Evolutionary conservation across 2,888 invertebrate genomes (phyloP), one percentile per base, ranked within the genome.

Genomic region (Conchocele bisecta): DNA sequence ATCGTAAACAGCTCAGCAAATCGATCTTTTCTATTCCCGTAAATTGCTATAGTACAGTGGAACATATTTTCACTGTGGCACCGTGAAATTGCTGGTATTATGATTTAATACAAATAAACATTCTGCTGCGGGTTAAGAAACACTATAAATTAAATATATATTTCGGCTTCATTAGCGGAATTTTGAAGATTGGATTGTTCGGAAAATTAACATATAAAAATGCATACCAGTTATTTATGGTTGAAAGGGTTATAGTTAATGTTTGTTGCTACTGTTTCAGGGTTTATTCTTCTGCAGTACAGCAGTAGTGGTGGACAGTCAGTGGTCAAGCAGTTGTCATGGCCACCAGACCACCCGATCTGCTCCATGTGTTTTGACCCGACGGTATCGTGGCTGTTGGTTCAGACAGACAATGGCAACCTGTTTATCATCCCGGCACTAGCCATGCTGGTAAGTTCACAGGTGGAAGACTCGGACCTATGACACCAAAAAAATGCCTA

Each of bases 341-440:
- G 87, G 88, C 76, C 82, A 66, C 78, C 75, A 41, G 86, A 86
- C 9, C 85, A 86, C 48, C 79, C 82, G 22, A 87, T 91, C 57
- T 81, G 75, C 15, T 85, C 87, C 24, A 74, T 96, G 89, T 96
- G 96, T 90, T 96, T 97, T 91, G 96, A 96, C 92, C 95, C 96
- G 1, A 94, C 94, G 68, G 96, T 96, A 60, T 94, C 94, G 42
- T 95, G 95, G 95, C 92, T 95, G 28, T 91, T 95, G 26, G 93
- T 94, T 77, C 88, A 89, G 39, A 89, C 92, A 72, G 85, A 92
- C 24, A 94, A 94, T 89, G 93, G 93, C 66, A 93, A 94, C 7
- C 89, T 94, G 17, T 94, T 93, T 83, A 93, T 94, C 77, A 90
- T 94, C 42, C 94, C 94, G 65, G 93, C 93, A 17, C 87, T 94